Base-by-base conservation (phyloP, 2,888 invertebrate species). In the Hofmannophila pseudospretella region DNA sequence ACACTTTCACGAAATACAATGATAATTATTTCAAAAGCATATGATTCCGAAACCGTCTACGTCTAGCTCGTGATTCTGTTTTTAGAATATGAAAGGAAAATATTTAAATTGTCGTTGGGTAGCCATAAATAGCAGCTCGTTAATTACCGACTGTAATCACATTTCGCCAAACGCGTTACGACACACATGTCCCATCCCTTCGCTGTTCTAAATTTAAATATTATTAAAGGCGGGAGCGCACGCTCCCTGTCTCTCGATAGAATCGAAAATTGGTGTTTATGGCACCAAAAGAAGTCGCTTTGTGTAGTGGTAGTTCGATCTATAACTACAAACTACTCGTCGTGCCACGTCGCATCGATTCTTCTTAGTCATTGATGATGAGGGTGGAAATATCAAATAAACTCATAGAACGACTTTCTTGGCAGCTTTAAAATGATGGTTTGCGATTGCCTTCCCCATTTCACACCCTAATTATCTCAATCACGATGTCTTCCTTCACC, bases 181-280 rank as follows among this genome's bases (percentile, higher is more conserved):
- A 77, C 79, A 80, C 84, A 85, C 74, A 80, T 85, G 85, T 81
- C 82, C 77, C 84, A 85, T 86, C 85, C 85, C 85, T 85, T 85
- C 79, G 82, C 80, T 49, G 78, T 84, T 85, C 85, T 82, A 86
- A 61, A 80, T 80, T 78, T 84, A 82, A 81, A 81, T 75, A 76
- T 73, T 79, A 78, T 79, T 76, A 76, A 42, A 75, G 69, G 70
- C 75, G 76, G 78, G 76, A 74, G 76, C 54, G 71, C 78, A 76
- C 76, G 78, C 67, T 78, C 77, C 76, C 68, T 67, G 70, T 74
- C 74, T 64, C 69, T 64, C 69, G 60, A 77, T 79, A 67, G 68
- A 65, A 69, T 75, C 67, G 66, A 72, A 77, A 79, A 74, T 79
- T n/a, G n/a, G n/a, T n/a, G n/a, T n/a, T n/a, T n/a, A n/a, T n/a